phyloP scores from a whole-genome alignment of 2,797 vertebrate genomes.

The Anolis apletophallus region DNA sequence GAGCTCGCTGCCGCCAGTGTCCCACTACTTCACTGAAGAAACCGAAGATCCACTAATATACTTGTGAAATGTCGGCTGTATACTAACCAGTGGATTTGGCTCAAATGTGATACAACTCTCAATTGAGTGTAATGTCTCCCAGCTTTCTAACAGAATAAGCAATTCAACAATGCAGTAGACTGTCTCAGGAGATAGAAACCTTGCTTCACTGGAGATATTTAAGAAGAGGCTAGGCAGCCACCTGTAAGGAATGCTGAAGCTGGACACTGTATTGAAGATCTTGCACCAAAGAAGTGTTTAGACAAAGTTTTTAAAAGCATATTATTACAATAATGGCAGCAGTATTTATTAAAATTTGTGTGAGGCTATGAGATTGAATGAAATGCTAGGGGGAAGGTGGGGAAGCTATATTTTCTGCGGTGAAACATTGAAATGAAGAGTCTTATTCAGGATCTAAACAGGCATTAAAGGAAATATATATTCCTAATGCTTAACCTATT shows the following conservation, averaged over 20 bases:
- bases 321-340: background rate
- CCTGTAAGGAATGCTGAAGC: background rate
- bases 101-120: too few species aligned
- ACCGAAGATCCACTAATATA: background rate
- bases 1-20: background rate
- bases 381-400: background rate
- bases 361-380: background rate
- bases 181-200: too few species aligned
- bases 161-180: background rate
- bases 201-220: too few species aligned
- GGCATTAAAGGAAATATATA: too few species aligned
- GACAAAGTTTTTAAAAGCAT: background rate
- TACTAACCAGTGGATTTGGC: background rate
- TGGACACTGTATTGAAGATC: background rate
- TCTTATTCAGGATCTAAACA: too few species aligned
- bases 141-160: background rate
- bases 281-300: background rate
- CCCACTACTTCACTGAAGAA: background rate
- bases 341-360: background rate
- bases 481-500: too few species aligned
- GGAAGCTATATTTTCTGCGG: background rate
- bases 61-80: background rate
- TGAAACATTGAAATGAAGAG: background rate
- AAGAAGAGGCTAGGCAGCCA: too few species aligned
- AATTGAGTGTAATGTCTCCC: background rate